Conservation (phyloP, 2,888 invertebrate species). For the Pristionchus maxplancki region DNA sequence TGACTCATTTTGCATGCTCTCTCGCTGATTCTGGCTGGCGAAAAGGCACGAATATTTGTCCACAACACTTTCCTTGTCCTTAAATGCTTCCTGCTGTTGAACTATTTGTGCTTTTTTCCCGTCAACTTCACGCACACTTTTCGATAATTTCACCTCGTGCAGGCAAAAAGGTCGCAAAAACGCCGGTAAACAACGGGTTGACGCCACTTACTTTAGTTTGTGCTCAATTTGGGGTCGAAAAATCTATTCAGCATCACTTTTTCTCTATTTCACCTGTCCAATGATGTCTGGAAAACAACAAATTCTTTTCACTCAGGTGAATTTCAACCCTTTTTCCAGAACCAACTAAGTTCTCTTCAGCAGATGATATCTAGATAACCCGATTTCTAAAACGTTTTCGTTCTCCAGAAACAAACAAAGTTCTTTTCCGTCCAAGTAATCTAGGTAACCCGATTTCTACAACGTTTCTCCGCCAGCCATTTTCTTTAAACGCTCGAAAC, state of each 20-base stretch:
- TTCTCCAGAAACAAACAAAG: too few species aligned
- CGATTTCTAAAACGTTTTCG: background rate
- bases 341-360: too few species aligned
- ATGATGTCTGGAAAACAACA: background rate
- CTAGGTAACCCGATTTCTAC: background rate
- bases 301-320: too few species aligned
- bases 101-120: background rate
- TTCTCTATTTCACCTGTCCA: too few species aligned
- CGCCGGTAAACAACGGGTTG: background rate
- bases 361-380: background rate
- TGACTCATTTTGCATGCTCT: background rate
- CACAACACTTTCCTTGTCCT: background rate
- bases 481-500: background rate
- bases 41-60: too few species aligned
- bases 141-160: background rate
- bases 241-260: too few species aligned
- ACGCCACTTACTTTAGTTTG: too few species aligned
- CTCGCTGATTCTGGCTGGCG: too few species aligned
- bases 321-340: too few species aligned
- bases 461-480: background rate
- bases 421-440: background rate
- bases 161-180: constrained; percentile 4
- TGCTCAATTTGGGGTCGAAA: too few species aligned
- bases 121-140: background rate
- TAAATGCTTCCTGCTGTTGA: background rate